Conservation (phyloP, 2,797 vertebrate species). For the Saguinus oedipus region DNA sequence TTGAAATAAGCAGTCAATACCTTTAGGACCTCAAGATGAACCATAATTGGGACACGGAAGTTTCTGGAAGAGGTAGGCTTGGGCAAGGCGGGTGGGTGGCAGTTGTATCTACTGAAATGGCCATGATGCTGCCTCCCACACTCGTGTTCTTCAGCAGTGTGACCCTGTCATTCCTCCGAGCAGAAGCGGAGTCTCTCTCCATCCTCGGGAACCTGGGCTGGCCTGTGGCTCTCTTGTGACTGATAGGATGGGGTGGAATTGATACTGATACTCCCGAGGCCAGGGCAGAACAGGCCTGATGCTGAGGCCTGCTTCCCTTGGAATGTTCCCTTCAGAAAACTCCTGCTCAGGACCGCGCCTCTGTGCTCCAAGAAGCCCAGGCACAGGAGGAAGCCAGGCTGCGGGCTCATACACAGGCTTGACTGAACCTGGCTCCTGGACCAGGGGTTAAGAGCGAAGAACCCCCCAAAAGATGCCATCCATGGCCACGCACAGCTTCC, state of each 20-base stretch:
- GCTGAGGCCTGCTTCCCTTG: not conserved
- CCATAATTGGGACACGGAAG: not conserved
- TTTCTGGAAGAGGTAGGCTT: not conserved
- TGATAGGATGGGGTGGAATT: not conserved
- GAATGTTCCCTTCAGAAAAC: not conserved
- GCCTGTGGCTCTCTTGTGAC: not conserved
- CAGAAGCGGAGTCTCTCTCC: not conserved
- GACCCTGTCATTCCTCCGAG: not conserved
- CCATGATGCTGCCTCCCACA: not conserved
- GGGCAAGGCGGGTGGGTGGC: not conserved
- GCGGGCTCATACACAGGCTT: accelerated
- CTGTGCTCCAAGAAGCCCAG: not conserved
- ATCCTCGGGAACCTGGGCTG: not conserved
- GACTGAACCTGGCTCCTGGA: accelerated
- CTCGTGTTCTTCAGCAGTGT: accelerated
- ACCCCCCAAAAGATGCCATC: not conserved
- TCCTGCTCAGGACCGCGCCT: not conserved
- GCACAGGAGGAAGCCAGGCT: accelerated
- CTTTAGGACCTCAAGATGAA: not conserved
- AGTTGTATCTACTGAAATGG: not conserved
- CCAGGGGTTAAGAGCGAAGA: not conserved
- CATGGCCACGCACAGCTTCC: not conserved
- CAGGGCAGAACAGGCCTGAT: not conserved
- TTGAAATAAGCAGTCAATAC: not conserved
- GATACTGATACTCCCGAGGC: accelerated